These are phyloP conservation scores for Plebejus argus DNA, from an alignment of 2,888 invertebrate species.

Conservation along the genomic window DNA sequence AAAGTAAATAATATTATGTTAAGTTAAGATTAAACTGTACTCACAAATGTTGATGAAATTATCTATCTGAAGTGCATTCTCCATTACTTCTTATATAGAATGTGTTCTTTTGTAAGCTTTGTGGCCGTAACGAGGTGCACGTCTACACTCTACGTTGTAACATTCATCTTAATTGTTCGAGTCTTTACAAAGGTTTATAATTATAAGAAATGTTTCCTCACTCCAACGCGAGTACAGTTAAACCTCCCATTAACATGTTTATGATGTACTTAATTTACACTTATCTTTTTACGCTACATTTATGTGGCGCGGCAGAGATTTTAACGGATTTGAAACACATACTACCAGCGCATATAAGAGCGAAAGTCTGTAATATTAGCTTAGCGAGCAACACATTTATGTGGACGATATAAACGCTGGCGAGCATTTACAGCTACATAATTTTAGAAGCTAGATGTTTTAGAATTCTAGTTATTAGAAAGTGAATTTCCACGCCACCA, in stretches of 20 bases:
- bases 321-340: not conserved
- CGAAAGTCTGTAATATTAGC: not conserved
- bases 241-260: conserved; percentile 7
- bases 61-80: not conserved
- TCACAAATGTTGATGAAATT: not conserved
- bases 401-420: not conserved
- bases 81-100: not conserved
- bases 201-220: conserved; percentile 17
- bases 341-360: not conserved
- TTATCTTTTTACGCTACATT: not conserved
- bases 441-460: not conserved
- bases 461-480: conserved; percentile 15
- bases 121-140: conserved; percentile 6
- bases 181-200: conserved; percentile 17
- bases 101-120: conserved; percentile 13
- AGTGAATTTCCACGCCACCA: conserved; percentile 13
- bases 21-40: not conserved
- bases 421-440: not conserved
- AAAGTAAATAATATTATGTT: conserved; percentile 14
- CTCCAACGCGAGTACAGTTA: not conserved
- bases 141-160: conserved; percentile 8
- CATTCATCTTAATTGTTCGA: conserved; percentile 16
- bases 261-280: conserved; percentile 6
- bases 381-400: not conserved
- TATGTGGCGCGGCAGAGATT: not conserved